Conservation (phyloP, 37 sponge, comb jelly and placozoan species). For the Bolinopsis microptera region DNA sequence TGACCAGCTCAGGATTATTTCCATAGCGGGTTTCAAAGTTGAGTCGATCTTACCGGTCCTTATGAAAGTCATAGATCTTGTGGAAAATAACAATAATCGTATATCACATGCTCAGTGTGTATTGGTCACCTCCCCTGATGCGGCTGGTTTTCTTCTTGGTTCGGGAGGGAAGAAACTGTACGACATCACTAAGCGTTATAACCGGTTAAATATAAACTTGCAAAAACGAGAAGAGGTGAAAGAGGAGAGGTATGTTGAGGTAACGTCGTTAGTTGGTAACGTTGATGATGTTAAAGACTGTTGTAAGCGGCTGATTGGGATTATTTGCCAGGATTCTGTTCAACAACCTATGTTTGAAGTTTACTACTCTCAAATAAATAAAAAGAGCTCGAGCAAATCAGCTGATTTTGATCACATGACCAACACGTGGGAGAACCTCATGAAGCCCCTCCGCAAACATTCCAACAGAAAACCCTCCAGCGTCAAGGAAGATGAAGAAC, state of each 20-base stretch:
- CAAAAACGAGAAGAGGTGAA: background rate
- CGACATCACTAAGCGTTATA: background rate
- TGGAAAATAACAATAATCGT: background rate
- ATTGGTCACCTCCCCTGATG: background rate
- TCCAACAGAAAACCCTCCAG: too few species aligned
- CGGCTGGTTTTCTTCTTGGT: background rate
- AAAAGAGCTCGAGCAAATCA: too few species aligned
- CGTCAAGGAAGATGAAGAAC: too few species aligned
- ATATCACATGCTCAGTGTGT: background rate
- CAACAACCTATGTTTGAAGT: too few species aligned
- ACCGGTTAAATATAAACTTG: background rate
- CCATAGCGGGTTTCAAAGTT: background rate
- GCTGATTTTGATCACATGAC: too few species aligned
- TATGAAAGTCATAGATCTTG: background rate
- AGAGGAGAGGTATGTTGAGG: background rate
- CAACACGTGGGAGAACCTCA: too few species aligned
- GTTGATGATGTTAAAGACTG: background rate
- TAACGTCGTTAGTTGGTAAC: background rate
- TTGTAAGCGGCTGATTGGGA: too few species aligned
- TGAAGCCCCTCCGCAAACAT: too few species aligned
- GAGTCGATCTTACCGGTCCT: background rate
- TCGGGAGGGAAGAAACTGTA: background rate
- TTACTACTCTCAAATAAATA: too few species aligned
- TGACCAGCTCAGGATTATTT: background rate
- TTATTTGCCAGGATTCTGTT: too few species aligned